Conservation (phyloP, 53 echinoderm and acorn worm genomes). For the Crossaster papposus region DNA sequence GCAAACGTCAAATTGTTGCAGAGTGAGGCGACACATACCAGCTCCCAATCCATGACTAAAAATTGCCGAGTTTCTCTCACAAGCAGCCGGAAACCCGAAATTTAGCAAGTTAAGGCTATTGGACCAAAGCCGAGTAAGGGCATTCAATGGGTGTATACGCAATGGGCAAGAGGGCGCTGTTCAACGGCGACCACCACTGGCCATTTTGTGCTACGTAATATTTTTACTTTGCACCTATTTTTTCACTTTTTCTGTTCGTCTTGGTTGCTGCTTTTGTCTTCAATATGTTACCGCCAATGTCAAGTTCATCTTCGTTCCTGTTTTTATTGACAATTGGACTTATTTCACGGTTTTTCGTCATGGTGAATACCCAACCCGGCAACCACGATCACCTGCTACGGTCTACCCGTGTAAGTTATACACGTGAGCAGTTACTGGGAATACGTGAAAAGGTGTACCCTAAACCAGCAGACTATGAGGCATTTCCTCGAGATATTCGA, state of each 20-base stretch:
- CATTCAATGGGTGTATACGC: too few species aligned
- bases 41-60: too few species aligned
- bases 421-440: conserved; percentile 18
- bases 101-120: too few species aligned
- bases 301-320: background rate
- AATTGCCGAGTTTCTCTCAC: too few species aligned
- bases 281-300: background rate
- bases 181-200: background rate
- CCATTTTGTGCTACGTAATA: background rate
- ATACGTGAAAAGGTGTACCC: background rate
- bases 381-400: background rate
- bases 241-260: background rate
- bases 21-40: too few species aligned
- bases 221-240: background rate
- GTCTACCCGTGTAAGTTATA: conserved; percentile 18
- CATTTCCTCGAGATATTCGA: conserved; percentile 47
- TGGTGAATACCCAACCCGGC: background rate
- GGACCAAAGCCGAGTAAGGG: too few species aligned
- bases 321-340: background rate
- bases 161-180: conserved; percentile 4
- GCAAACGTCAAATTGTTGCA: too few species aligned
- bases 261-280: too few species aligned
- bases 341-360: conserved; percentile 1
- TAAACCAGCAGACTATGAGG: conserved; percentile 12
- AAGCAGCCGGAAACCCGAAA: too few species aligned